These are phyloP conservation scores for Nasonia vitripennis DNA, from an alignment of 1,140 invertebrate genomes.

Conservation along the genomic window DNA sequence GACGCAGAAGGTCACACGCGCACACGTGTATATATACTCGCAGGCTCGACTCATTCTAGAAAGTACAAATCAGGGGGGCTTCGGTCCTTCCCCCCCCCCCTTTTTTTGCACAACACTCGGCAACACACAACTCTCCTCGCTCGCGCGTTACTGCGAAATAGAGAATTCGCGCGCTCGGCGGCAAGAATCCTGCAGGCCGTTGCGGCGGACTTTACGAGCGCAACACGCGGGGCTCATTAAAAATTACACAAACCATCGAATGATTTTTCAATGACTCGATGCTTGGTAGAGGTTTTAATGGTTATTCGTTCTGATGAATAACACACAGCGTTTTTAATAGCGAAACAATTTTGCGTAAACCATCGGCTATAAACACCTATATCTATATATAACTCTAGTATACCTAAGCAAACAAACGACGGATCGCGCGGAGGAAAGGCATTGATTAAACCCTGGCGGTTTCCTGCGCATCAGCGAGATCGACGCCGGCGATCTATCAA, in stretches of 20 bases:
- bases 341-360: too few species aligned
- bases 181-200: slow-evolving; percentile 15
- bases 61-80: slow-evolving; percentile 38
- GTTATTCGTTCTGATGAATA: not conserved
- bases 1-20: not conserved
- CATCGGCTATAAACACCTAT: too few species aligned
- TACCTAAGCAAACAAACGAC: not conserved
- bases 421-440: not conserved
- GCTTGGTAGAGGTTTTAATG: not conserved
- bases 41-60: slow-evolving; percentile 42
- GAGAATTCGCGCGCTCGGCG: slow-evolving; percentile 28
- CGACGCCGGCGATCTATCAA: not conserved
- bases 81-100: not conserved
- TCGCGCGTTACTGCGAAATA: slow-evolving; percentile 38
- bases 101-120: slow-evolving; percentile 41
- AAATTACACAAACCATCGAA: slow-evolving; percentile 46
- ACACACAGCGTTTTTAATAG: too few species aligned
- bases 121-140: slow-evolving; percentile 22
- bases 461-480: slow-evolving; percentile 12
- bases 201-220: slow-evolving; percentile 43
- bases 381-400: not conserved
- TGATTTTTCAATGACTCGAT: slow-evolving; percentile 32
- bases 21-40: not conserved
- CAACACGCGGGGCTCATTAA: slow-evolving; percentile 31
- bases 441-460: slow-evolving; percentile 1